Base-by-base conservation (phyloP, 1,140 invertebrate species). In the Sycophila sp. region DNA sequence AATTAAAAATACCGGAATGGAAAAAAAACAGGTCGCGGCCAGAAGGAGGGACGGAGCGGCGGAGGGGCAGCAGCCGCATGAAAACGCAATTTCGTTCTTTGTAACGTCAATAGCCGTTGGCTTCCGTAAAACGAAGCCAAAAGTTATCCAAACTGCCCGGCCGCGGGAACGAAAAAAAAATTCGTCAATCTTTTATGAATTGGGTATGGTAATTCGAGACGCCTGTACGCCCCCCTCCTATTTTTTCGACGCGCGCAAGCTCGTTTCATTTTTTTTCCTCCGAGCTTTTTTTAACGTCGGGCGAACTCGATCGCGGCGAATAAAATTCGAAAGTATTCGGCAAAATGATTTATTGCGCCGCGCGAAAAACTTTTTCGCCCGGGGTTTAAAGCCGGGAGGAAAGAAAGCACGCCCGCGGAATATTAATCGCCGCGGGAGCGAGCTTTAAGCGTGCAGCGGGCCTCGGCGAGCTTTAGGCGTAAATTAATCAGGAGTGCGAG, bases 131-230 rank as follows among this genome's bases (percentile, higher is more conserved):
- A 45, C 26, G 38, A 60, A 60, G 38, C 26, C 38, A 45, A 30
- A 60, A 24, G 22, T 60, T 60, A 60, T 26, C 24, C 24, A n/a
- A 42, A 40, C 22, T 22, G 32, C 55, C n/a, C n/a, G n/a, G 19
- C 34, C 4, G 32, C 30, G 24, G 15, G 22, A 15, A 60, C 1
- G 22, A 10, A 30, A 22, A 49, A 58, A 67, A 58, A 47, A 36
- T 56, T 58, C 53, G 51, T 58, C 64, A 51, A 67, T 45, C 51
- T 67, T 67, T 67, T 45, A 67, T 36, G 53, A 67, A 56, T 67
- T 45, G 36, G 32, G 47, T 56, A 56, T 67, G 64, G 38, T 45
- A 45, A 58, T 58, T 58, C 22, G 51, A 64, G n/a, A n/a, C n/a
- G n/a, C n/a, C n/a, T n/a, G n/a, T n/a, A n/a, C n/a, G n/a, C n/a